Base-by-base conservation (phyloP, 2,113 vertebrate species). In the Hemiprocne comata region DNA sequence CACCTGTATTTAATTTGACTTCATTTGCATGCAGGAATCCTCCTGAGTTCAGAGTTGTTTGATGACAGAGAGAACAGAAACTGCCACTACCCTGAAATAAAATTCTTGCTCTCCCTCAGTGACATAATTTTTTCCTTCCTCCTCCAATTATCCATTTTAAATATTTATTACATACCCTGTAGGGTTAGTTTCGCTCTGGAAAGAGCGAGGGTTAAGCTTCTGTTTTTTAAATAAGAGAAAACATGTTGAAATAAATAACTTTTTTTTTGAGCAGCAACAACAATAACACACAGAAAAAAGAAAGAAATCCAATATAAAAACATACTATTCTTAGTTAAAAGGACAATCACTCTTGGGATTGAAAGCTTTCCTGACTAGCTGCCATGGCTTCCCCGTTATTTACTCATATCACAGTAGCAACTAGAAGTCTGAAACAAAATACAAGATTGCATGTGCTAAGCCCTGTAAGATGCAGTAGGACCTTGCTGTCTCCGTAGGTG, bases 271-370 rank as follows among this genome's bases (percentile, higher is more conserved):
- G 29, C 42, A 87, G 26, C 55, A 92, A 13, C 74, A 94, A 75
- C 46, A 82, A 16, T 58, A 92, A 38, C 28, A 64, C 24, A 51
- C 15, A 84, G 31, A 36, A n/a, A 57, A 79, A 80, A 60, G 29
- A 83, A 83, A 31, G 8, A 85, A 85, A 85, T 91, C 54, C 64
- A 54, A 17, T 73, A 82, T 79, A 66, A 85, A 94, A 94, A 66
- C 84, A 55, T 28, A 78, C 24, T 84, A 42, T 93, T 77, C 67
- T 77, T 90, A 90, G 79, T 92, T 96, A 93, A 95, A 96, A 92
- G 83, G 40, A 16, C 57, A 87, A 53, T 94, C 83, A 72, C 69
- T 97, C 90, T 69, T 89, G 85, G 61, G 53, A n/a, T 72, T 90
- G 84, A 97, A 92, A 94, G 79, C 69, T 88, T 64, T 95, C 25